Base-by-base conservation (phyloP, 1,140 invertebrate species). In the Aphelenchoides avenae region DNA sequence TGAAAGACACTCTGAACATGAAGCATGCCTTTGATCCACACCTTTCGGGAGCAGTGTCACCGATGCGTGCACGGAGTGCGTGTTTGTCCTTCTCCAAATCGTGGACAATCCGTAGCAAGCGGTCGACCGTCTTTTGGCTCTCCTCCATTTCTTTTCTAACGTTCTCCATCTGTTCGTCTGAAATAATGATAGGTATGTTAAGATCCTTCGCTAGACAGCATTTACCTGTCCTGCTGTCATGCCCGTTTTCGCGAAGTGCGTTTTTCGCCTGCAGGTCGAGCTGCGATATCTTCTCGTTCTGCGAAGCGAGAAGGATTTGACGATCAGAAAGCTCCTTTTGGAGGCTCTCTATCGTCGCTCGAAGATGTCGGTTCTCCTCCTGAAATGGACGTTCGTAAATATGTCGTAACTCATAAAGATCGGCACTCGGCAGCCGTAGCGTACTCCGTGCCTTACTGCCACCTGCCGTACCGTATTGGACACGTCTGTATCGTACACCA, bases 201-300 rank as follows among this genome's bases (percentile, higher is more conserved):
- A 11, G 11, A 36, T 13, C 11, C 11, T 13, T 36, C 34, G n/a
- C 11, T 13, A 36, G 11, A 36, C 34, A 13, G n/a, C 11, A 36
- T 36, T 13, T 36, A n/a, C n/a, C n/a, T n/a, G n/a, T n/a, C n/a
- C n/a, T n/a, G n/a, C n/a, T n/a, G n/a, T n/a, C n/a, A n/a, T n/a
- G n/a, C n/a, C n/a, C 34, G n/a, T 36, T 36, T 36, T 36, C 34
- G 34, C 39, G 26, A 7, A 4, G 20, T 22, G 18, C 39, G 26
- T 41, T 36, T 18, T 48, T 67, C 15, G 46, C 22, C 30, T 67
- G 42, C 49, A 11, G 56, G 29, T 68, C 54, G 18, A 68, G 57
- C 33, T 68, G 68, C 18, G 61, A 68, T 30, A 68, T 68, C 48
- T 68, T 68, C 43, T 68, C 68, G 40, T 67, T 68, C 41, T 68